These are phyloP conservation scores for Scelioninae gen. 1 DNA, from an alignment of 2,888 invertebrate species.

Conservation along the genomic window DNA sequence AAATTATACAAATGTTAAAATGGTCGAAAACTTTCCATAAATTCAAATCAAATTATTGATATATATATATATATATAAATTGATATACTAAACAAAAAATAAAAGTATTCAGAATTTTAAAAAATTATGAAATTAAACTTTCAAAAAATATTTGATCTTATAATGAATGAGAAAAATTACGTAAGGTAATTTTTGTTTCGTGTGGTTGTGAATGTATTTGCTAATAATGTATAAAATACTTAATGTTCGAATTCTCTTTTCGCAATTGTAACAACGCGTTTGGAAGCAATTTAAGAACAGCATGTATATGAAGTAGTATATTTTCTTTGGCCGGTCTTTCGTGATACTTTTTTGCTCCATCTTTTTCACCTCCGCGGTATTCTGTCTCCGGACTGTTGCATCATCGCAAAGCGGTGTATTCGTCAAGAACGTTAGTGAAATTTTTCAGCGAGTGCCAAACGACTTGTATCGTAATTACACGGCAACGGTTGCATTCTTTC, in stretches of 20 bases:
- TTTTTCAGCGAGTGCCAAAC: constrained; percentile 63
- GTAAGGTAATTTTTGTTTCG: too few relatives aligned
- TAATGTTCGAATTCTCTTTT: constrained; percentile 25
- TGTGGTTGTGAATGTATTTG: too few relatives aligned
- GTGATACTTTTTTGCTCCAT: constrained; percentile 53
- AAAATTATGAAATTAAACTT: too few relatives aligned
- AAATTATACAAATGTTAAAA: background rate
- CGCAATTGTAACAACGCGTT: constrained; percentile 34
- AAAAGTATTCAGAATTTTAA: too few relatives aligned
- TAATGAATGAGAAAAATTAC: too few relatives aligned
- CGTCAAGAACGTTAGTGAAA: constrained; percentile 62
- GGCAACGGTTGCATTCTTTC: constrained; percentile 63
- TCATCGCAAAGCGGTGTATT: constrained; percentile 58
- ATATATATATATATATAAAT: too few relatives aligned
- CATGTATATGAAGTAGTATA: constrained; percentile 35
- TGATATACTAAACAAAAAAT: too few relatives aligned
- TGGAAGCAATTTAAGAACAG: constrained; percentile 23
- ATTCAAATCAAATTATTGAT: too few relatives aligned
- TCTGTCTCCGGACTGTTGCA: constrained; percentile 47
- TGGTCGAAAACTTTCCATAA: too few relatives aligned
- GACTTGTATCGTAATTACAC: constrained; percentile 63
- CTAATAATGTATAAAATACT: constrained; percentile 13
- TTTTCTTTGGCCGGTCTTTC: constrained; percentile 46
- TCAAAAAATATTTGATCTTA: too few relatives aligned
- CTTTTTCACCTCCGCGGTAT: constrained; percentile 60